Evolutionary conservation across 2,113 vertebrate genomes (phyloP).

Genomic region (Nannobrachium achirus): DNA sequence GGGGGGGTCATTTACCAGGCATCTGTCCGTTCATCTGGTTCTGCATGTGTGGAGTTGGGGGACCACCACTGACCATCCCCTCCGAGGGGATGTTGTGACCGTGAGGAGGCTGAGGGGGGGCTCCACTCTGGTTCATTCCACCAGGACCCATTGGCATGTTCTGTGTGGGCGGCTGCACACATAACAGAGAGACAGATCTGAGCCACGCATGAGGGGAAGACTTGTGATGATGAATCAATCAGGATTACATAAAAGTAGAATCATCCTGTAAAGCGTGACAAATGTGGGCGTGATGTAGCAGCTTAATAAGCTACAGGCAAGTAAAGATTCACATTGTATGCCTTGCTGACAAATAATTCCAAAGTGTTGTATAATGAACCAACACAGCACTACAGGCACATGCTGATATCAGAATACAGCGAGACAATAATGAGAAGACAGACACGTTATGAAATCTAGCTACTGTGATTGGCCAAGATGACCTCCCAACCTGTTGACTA

Average conservation of each 20-base stretch:
- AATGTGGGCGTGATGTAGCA: background rate
- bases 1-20: slow-evolving; percentile 90
- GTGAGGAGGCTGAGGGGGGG: slow-evolving; percentile 91
- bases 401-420: background rate
- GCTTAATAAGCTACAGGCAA: background rate
- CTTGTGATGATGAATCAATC: background rate
- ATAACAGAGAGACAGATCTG: slow-evolving; percentile 37
- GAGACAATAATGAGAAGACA: slow-evolving; percentile 1
- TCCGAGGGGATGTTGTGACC: slow-evolving; percentile 95
- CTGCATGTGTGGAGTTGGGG: slow-evolving; percentile 96
- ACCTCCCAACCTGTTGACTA: background rate
- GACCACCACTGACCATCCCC: slow-evolving; percentile 92
- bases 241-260: background rate
- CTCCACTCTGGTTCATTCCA: slow-evolving; percentile 93
- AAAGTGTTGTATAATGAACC: background rate
- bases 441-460: background rate
- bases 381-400: background rate
- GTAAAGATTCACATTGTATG: background rate
- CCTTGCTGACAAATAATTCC: background rate
- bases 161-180: slow-evolving; percentile 93
- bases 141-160: slow-evolving; percentile 97
- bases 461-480: background rate
- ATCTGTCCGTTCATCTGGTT: slow-evolving; percentile 99
- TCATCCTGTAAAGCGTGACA: background rate
- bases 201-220: slow-evolving; percentile 7